A percentile compares a stretch with the other conserved stretches of the same genome.
Evolutionary conservation across 1,140 invertebrate species (phyloP).

Genomic region (Cherax destructor): DNA sequence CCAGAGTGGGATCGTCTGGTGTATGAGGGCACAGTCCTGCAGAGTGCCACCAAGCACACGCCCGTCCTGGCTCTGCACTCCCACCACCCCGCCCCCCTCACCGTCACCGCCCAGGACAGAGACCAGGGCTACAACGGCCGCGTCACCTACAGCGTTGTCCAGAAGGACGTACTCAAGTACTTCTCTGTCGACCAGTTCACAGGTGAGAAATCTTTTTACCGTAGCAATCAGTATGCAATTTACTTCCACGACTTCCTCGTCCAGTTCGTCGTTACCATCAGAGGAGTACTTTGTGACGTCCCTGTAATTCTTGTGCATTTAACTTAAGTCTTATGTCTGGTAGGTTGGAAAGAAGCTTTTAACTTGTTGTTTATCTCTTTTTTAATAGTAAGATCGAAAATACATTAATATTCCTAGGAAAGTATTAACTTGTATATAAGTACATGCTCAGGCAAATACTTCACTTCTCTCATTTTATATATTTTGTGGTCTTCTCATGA

Average conservation of each 20-base stretch:
- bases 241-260: neutral
- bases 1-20: conserved; percentile 63
- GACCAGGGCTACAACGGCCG: conserved; percentile 90
- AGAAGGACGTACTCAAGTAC: conserved; percentile 76
- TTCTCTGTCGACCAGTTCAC: conserved; percentile 69
- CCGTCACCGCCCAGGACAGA: conserved; percentile 88
- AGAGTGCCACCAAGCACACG: conserved; percentile 87
- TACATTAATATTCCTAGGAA: too few relatives aligned
- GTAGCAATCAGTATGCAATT: neutral
- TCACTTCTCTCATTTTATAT: too few relatives aligned
- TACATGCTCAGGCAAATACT: too few relatives aligned
- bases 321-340: neutral
- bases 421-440: too few relatives aligned
- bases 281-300: too few relatives aligned
- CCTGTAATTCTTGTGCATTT: too few relatives aligned
- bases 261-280: too few relatives aligned
- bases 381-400: too few relatives aligned
- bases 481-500: too few relatives aligned
- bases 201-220: conserved; percentile 40
- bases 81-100: conserved; percentile 73
- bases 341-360: too few relatives aligned
- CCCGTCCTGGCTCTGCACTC: conserved; percentile 71
- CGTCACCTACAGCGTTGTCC: conserved; percentile 87
- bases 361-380: too few relatives aligned
- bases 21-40: conserved; percentile 83